Conservation (phyloP, 2,113 vertebrate genomes). For the Herpailurus yagouaroundi region DNA sequence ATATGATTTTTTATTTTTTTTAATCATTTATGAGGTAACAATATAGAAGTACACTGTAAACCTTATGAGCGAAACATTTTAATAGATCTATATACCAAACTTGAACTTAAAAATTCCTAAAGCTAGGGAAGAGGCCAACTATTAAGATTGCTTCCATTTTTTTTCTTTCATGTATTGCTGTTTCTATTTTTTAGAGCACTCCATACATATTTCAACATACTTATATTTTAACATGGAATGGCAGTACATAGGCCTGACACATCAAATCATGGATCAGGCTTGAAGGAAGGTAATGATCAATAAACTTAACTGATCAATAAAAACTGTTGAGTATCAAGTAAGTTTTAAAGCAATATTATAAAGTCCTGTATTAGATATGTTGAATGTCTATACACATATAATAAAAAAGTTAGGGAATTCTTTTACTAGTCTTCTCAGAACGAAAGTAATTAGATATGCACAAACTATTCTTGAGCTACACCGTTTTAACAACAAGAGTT, state of each 20-base stretch:
- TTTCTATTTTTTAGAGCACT: slow-evolving; percentile 34
- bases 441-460: neutral
- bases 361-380: neutral
- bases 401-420: neutral
- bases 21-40: slow-evolving; percentile 37
- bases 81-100: neutral
- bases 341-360: neutral
- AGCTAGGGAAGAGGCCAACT: neutral
- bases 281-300: neutral
- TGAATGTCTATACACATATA: neutral
- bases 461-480: neutral
- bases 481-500: neutral
- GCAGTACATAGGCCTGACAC: neutral
- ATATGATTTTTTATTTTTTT: slow-evolving; percentile 36
- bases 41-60: neutral
- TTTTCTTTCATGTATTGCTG: neutral
- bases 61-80: slow-evolving; percentile 42
- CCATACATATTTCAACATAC: neutral
- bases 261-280: neutral
- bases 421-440: neutral
- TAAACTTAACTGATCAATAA: neutral
- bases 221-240: neutral
- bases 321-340: neutral
- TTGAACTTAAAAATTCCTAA: slow-evolving; percentile 37
- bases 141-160: neutral